A percentile compares a stretch with the other conserved stretches of the same genome.
Evolutionary conservation across 2,113 vertebrate genomes (phyloP).

Genomic region (Malurus alboscapulatus): DNA sequence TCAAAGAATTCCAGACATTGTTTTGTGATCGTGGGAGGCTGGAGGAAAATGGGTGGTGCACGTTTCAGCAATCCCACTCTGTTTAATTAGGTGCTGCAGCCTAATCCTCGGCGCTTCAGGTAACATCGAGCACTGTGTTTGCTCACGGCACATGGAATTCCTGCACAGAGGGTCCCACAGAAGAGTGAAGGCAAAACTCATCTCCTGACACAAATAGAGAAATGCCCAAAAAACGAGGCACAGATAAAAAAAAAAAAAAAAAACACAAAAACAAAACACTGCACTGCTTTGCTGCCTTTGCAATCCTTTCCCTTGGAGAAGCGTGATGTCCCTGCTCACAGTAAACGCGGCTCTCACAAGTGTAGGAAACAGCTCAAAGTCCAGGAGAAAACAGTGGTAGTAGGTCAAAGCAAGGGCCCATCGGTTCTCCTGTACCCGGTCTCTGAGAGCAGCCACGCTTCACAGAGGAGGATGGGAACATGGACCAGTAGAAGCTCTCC

Average conservation of each 20-base stretch:
- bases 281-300: neutral
- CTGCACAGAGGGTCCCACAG: neutral
- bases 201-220: neutral
- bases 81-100: slow-evolving; percentile 32
- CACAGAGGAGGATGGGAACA: neutral
- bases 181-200: neutral
- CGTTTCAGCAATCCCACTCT: neutral
- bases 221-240: neutral
- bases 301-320: neutral
- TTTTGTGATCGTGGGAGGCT: slow-evolving; percentile 52
- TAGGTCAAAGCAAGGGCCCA: neutral
- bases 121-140: neutral
- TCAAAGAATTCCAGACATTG: slow-evolving; percentile 61
- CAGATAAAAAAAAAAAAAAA: neutral
- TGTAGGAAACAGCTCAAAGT: neutral
- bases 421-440: neutral
- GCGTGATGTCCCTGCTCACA: neutral
- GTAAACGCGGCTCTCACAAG: neutral
- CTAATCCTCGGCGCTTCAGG: slow-evolving; percentile 8
- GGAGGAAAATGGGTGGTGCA: slow-evolving; percentile 34
- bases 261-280: neutral
- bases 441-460: neutral
- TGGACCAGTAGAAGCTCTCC: neutral
- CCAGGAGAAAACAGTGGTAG: neutral
- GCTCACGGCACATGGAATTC: neutral